Base-by-base conservation (phyloP, 2,888 invertebrate species). In the Diploptera punctata region DNA sequence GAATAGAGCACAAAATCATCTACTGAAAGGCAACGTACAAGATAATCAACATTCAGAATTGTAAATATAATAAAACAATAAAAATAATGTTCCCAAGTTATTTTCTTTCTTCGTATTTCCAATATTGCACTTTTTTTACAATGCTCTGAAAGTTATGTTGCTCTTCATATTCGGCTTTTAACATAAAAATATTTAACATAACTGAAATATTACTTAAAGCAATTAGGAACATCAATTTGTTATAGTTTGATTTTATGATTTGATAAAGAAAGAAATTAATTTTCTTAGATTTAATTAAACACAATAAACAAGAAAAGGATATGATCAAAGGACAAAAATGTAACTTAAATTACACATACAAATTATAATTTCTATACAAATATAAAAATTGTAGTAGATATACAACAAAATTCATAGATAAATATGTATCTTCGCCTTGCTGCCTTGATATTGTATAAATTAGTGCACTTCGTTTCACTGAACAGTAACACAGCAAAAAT, bases 191-290 rank as follows among this genome's bases (percentile, higher is more conserved):
- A 60, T 16, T 26, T 18, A 69, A 57, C 21, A 60, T 31, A 69
- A 57, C n/a, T 54, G 57, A 69, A 69, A 69, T 38, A 60, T 26
- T 68, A 68, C 38, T 69, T 69, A 69, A 69, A 69, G 60, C 60
- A 69, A 16, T 65, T 69, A 69, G 69, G 69, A 69, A 69, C 69
- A 69, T 43, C 43, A 18, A 65, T 65, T 65, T 65, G 16, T 24
- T 44, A n/a, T 65, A 57, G 26, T 65, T 47, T 65, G 65, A 65
- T 65, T 65, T 43, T 26, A 5, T 24, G 26, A 54, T 54, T 54
- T 54, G n/a, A n/a, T n/a, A n/a, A n/a, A n/a, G n/a, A n/a, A n/a
- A n/a, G n/a, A n/a, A n/a, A n/a, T n/a, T n/a, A n/a, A n/a, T n/a
- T n/a, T n/a, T n/a, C n/a, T n/a, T n/a, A n/a, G n/a, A n/a, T n/a